A percentile compares a stretch with the other conserved stretches of the same genome.
These are phyloP conservation scores for Polyommatus icarus DNA, from an alignment of 2,888 invertebrate species.

Conservation along the genomic window DNA sequence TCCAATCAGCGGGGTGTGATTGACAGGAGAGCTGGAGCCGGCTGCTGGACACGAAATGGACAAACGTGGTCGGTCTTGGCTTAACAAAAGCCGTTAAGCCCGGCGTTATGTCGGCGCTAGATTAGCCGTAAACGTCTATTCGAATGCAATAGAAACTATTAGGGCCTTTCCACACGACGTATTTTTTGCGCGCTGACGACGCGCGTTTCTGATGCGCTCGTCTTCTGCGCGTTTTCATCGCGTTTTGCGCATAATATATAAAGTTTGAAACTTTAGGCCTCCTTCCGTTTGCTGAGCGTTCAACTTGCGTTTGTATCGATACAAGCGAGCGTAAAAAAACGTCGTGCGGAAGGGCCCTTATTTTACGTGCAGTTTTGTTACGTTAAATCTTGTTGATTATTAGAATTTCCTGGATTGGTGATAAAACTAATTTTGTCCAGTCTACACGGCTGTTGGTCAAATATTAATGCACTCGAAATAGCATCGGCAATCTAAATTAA, in stretches of 20 bases:
- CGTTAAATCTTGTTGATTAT: neutral
- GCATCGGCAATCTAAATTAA: neutral
- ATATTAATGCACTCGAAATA: neutral
- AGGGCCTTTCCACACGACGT: no score
- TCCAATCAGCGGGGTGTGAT: slow-evolving; percentile 69
- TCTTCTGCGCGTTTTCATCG: no score
- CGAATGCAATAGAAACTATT: neutral
- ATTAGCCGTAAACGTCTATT: slow-evolving; percentile 29
- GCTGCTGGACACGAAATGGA: slow-evolving; percentile 43
- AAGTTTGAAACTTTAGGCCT: no score
- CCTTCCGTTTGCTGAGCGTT: no score
- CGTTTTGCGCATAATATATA: no score
- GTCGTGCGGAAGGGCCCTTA: neutral
- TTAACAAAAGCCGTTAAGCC: slow-evolving; percentile 45
- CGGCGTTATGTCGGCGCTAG: slow-evolving; percentile 34
- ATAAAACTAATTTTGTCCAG: neutral
- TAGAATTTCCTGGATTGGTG: neutral
- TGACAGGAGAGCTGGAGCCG: slow-evolving; percentile 58
- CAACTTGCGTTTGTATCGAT: no score
- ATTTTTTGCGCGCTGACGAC: no score
- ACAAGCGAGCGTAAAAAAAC: no score
- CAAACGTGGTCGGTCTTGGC: slow-evolving; percentile 44
- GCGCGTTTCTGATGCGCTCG: no score
- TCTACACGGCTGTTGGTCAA: neutral
- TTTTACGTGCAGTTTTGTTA: neutral